Percentiles rank a stretch among this genome's conserved stretches.
Conservation (phyloP, 2,888 invertebrate species). For the Halictus quadricinctus region DNA sequence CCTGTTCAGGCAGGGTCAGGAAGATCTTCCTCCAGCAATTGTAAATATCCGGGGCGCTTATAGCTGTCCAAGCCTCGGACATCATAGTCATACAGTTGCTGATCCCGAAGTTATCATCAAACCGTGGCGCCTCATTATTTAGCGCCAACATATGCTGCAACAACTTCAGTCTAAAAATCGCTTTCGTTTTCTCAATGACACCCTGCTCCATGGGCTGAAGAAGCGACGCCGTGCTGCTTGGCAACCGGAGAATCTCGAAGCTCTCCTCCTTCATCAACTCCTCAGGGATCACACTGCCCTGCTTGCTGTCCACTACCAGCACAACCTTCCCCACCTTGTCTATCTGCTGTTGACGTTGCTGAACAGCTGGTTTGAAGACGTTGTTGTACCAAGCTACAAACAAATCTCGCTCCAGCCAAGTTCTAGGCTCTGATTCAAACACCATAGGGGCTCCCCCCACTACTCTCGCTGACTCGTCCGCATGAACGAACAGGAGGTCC, state of each 20-base stretch:
- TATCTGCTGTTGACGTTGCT: neutral
- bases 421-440: neutral
- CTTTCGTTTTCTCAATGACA: neutral
- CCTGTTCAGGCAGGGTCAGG: neutral
- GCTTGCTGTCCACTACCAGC: neutral
- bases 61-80: neutral
- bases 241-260: neutral
- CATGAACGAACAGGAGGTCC: neutral
- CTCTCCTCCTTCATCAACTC: neutral
- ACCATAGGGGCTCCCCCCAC: neutral
- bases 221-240: neutral
- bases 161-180: neutral
- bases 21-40: neutral
- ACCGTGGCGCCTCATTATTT: neutral
- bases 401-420: neutral
- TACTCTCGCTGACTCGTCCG: neutral
- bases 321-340: neutral
- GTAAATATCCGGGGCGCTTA: neutral
- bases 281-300: neutral
- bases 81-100: neutral
- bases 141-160: neutral
- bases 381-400: neutral
- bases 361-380: neutral
- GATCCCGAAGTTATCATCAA: neutral
- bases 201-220: neutral